A percentile compares a stretch with the other conserved stretches of the same genome.
phyloP scores from a whole-genome alignment of 2,113 vertebrate genomes.

The Mesembrinibis cayennensis region DNA sequence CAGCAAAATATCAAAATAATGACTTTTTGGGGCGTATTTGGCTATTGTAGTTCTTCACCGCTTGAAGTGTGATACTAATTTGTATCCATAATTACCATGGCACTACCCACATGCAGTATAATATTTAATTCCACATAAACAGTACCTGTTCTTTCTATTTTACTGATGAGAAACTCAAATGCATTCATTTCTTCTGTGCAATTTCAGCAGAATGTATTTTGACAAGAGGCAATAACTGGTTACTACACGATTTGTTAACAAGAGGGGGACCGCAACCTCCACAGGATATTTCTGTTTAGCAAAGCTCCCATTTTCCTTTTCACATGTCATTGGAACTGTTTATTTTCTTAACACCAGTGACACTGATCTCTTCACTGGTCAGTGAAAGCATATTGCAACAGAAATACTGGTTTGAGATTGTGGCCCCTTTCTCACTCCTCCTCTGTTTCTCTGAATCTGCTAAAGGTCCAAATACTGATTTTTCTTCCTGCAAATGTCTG shows the following conservation, averaged over 20 bases:
- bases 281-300: not conserved
- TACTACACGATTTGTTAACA: not conserved
- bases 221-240: not conserved
- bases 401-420: not conserved
- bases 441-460: not conserved
- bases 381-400: not conserved
- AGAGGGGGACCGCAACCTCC: not conserved
- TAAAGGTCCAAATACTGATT: not conserved
- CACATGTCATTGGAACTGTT: not conserved
- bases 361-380: not conserved
- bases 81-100: not conserved
- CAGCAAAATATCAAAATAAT: not conserved
- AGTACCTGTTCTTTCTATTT: not conserved
- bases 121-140: not conserved
- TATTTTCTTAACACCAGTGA: not conserved
- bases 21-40: not conserved
- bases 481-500: conserved; percentile 45
- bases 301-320: not conserved
- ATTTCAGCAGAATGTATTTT: not conserved
- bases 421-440: not conserved
- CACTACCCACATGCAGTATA: not conserved
- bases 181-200: not conserved
- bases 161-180: not conserved
- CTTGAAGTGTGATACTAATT: not conserved
- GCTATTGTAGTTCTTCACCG: not conserved